Base-by-base conservation (phyloP, 2,113 vertebrate species). In the Gambusia holbrooki region DNA sequence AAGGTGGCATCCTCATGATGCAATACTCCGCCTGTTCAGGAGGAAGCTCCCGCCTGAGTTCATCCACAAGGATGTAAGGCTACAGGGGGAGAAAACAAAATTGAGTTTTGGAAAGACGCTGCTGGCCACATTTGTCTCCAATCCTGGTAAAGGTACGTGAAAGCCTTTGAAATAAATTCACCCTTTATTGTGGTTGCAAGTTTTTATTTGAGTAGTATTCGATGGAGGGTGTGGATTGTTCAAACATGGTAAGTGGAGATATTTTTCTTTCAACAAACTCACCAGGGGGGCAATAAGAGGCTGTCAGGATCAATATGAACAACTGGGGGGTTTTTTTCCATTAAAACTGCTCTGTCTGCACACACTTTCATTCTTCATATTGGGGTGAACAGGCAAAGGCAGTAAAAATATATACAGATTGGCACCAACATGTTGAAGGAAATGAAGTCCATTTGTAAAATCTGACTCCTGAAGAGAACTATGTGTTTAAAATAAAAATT, bases 11-110 rank as follows among this genome's bases (percentile, higher is more conserved):
- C 66, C 96, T 96, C 60, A 93, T 93, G 42, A 98, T 96, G 92
- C 97, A 98, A 85, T 98, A 98, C 33, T 98, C 96, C 0, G 97
- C 97, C 88, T 98, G 97, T 72, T 97, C 97, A 0, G 95, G 95
- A 1, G 97, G 97, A 77, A 98, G 95, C 90, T 98, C 97, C 64
- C 96, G 94, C 51, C 95, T 93, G 51, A 98, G 93, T 86, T 98
- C 97, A 63, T 97, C 97, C 0, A 96, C 95, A 0, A 97, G 95
- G 92, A 98, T 98, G 93, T 95, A 98, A 48, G 96, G 96, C 97
- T 97, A 86, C 4, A 29, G 40, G 28, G 11, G 35, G 15, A 70
- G 28, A 62, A 54, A 71, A 12, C 45, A 69, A 74, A 84, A 35
- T 9, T 58, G 25, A 58, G 9, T 58, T 58, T 25, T n/a, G 51